A percentile compares a stretch with the other conserved stretches of the same genome.
Conservation (phyloP, 1,140 invertebrate species). For the Lucilia sericata region DNA sequence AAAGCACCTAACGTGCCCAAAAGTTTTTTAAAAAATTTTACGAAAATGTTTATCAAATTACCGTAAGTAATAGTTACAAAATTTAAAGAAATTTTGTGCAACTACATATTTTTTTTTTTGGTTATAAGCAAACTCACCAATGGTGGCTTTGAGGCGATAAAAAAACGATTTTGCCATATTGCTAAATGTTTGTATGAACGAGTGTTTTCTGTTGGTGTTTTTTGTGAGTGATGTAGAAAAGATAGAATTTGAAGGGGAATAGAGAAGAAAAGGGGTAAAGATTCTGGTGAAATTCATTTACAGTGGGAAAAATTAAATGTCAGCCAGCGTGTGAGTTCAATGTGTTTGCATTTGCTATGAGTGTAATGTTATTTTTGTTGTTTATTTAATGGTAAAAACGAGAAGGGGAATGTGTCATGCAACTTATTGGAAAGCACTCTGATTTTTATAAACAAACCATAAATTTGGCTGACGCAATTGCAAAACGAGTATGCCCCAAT, state of each 20-base stretch:
- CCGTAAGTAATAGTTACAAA: conserved; percentile 54
- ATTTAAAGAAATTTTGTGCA: conserved; percentile 6
- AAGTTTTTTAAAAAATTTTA: conserved; percentile 53
- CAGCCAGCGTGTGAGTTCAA: neutral
- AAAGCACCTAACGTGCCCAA: conserved; percentile 60
- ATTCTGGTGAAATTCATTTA: conserved; percentile 35
- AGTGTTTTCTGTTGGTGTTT: neutral
- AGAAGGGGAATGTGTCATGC: neutral
- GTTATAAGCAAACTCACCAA: neutral
- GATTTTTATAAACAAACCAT: neutral
- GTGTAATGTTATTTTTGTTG: too few relatives aligned
- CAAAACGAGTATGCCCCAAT: neutral
- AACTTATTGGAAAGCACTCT: neutral
- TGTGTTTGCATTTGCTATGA: too few relatives aligned
- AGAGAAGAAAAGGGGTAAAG: conserved; percentile 7
- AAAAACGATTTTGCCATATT: too few relatives aligned
- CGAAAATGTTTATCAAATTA: conserved; percentile 61
- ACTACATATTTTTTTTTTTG: neutral
- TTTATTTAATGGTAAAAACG: too few relatives aligned
- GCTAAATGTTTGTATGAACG: neutral
- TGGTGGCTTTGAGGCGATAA: neutral
- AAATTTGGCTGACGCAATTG: conserved; percentile 30
- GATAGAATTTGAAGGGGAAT: conserved; percentile 10
- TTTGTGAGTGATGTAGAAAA: neutral
- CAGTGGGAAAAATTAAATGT: conserved; percentile 11